A percentile compares a stretch with the other conserved stretches of the same genome.
Conservation (phyloP, 2,113 vertebrate species). For the Cyanoliseus patagonus region DNA sequence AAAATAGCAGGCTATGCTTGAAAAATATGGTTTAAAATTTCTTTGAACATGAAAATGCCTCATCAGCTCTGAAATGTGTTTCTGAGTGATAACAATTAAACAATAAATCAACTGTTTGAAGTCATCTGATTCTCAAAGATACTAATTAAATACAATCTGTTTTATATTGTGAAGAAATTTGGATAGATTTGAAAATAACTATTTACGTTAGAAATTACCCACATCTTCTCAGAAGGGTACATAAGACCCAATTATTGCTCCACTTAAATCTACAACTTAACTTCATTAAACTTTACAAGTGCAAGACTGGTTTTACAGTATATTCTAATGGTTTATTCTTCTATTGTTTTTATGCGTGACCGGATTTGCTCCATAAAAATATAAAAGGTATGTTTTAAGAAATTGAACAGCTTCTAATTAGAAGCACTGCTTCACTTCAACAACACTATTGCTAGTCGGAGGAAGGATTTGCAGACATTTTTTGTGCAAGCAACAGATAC, state of each 20-base stretch:
- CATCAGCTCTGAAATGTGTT: neutral
- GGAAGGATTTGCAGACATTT: neutral
- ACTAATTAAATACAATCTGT: neutral
- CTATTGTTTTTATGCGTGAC: neutral
- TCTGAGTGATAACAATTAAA: neutral
- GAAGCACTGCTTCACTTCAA: neutral
- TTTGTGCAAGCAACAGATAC: neutral
- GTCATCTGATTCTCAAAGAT: neutral
- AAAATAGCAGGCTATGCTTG: neutral
- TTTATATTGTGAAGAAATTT: neutral
- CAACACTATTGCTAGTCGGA: neutral
- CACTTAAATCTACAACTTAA: neutral
- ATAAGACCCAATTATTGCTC: neutral
- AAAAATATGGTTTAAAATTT: constrained; percentile 12
- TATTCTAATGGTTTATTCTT: neutral
- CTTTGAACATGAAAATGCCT: constrained; percentile 9
- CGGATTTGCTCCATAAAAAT: neutral
- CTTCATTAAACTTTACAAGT: neutral
- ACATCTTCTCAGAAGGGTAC: neutral
- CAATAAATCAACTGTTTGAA: neutral
- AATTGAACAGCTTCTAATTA: neutral
- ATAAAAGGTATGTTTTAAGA: neutral
- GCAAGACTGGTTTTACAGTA: neutral
- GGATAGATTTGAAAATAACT: neutral
- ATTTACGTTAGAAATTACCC: neutral